Evolutionary conservation across 2,113 vertebrate genomes (phyloP).

Genomic region (Seriola quinqueradiata): DNA sequence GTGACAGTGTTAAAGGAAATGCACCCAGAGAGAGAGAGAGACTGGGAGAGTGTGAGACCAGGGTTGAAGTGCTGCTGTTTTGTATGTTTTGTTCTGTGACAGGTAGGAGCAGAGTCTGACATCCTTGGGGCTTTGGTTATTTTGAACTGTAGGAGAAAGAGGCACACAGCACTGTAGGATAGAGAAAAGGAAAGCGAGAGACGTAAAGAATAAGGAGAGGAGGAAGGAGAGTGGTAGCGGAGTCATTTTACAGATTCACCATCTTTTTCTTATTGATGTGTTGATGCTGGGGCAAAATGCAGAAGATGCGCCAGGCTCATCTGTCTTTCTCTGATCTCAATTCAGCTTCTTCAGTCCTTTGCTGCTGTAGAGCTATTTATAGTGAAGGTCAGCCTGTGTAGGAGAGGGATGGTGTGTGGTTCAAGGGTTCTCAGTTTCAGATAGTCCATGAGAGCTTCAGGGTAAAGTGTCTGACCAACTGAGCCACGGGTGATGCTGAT

Average conservation of each 20-base stretch:
- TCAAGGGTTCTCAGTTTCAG: constrained; percentile 47
- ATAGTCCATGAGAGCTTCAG: constrained; percentile 19
- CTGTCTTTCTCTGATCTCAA: constrained; percentile 14
- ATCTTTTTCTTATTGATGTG: constrained; percentile 23
- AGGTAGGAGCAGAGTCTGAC: constrained; percentile 46
- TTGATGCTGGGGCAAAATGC: constrained; percentile 28
- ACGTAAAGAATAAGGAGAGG: constrained; percentile 8
- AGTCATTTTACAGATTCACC: constrained; percentile 43
- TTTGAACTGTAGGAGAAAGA: constrained; percentile 19
- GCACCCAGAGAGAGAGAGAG: constrained; percentile 36
- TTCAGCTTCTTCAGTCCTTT: constrained; percentile 16
- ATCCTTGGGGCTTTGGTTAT: constrained; percentile 40
- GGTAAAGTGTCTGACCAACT: constrained; percentile 1
- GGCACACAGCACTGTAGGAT: neutral
- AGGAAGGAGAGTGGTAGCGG: neutral
- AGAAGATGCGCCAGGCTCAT: constrained; percentile 23
- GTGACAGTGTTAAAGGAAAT: constrained; percentile 48
- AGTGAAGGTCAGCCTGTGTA: constrained; percentile 54
- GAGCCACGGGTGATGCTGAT: constrained; percentile 15
- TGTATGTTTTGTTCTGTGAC: constrained; percentile 33
- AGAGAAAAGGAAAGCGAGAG: neutral
- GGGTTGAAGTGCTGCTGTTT: constrained; percentile 40
- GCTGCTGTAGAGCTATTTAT: constrained; percentile 66
- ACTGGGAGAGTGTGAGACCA: constrained; percentile 9
- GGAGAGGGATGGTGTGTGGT: constrained; percentile 23